phyloP scores from a whole-genome alignment of 2,797 vertebrate species.

The Dendrocincla fuliginosa region DNA sequence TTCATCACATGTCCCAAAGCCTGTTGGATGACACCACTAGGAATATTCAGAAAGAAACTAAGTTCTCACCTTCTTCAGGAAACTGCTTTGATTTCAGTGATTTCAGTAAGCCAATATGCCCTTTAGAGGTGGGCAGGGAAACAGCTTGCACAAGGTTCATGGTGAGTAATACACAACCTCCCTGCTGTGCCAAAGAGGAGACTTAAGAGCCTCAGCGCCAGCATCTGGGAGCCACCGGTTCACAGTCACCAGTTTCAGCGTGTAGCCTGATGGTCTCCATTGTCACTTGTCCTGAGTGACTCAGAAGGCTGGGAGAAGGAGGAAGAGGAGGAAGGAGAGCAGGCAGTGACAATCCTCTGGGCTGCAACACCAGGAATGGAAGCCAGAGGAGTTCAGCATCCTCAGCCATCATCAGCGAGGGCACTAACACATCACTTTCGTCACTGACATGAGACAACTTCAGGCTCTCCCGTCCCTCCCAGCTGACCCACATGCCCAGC shows the following conservation, averaged over 20 bases:
- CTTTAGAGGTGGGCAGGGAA: background rate
- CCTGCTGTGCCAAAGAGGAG: background rate
- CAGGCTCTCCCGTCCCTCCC: background rate
- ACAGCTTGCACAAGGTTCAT: background rate
- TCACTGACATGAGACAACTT: fast-evolving
- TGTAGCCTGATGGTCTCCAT: background rate
- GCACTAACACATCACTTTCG: background rate
- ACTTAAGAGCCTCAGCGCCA: background rate
- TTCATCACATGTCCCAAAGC: background rate
- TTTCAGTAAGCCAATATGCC: background rate
- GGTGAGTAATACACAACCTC: background rate
- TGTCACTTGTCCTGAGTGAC: background rate
- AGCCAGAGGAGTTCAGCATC: background rate
- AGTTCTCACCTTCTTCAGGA: background rate
- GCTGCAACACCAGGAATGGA: background rate
- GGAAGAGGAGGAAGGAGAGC: background rate
- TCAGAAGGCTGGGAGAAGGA: background rate
- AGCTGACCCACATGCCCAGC: background rate
- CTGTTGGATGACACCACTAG: background rate
- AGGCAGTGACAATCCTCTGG: background rate
- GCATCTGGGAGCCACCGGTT: background rate
- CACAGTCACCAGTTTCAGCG: background rate
- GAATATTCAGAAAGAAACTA: background rate
- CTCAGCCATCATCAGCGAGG: fast-evolving
- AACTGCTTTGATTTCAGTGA: background rate